Conservation (phyloP, 2,797 vertebrate genomes). For the Crenichthys baileyi region DNA sequence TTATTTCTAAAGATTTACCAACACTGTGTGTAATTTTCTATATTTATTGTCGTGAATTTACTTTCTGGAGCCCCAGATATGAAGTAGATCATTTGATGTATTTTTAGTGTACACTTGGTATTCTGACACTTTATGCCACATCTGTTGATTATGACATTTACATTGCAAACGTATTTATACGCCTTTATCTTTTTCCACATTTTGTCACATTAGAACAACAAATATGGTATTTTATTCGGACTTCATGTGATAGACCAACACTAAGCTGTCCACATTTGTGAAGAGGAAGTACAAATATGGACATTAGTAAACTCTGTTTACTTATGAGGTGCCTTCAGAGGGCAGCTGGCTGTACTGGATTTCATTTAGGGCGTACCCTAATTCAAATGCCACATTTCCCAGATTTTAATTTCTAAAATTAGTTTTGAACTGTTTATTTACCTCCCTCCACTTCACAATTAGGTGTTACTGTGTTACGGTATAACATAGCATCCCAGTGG, state of each 20-base stretch:
- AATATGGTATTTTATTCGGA: background rate
- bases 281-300: background rate
- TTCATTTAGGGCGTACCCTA: too few relatives aligned
- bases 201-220: background rate
- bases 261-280: background rate
- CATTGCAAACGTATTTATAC: background rate
- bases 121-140: background rate
- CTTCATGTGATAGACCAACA: background rate
- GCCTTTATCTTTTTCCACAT: background rate
- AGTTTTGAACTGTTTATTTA: background rate
- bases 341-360: too few relatives aligned
- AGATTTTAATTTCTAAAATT: background rate
- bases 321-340: too few relatives aligned
- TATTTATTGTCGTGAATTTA: slow-evolving; percentile 11
- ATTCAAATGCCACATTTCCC: background rate
- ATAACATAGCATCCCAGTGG: background rate
- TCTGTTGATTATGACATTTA: background rate
- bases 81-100: background rate
- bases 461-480: background rate
- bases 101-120: background rate
- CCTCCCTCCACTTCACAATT: background rate
- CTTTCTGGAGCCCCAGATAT: background rate
- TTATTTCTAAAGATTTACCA: background rate
- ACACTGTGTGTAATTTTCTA: background rate
- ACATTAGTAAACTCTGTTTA: too few relatives aligned